These are phyloP conservation scores for Smittia aterrima DNA, from an alignment of 2,888 invertebrate species.

Conservation along the genomic window DNA sequence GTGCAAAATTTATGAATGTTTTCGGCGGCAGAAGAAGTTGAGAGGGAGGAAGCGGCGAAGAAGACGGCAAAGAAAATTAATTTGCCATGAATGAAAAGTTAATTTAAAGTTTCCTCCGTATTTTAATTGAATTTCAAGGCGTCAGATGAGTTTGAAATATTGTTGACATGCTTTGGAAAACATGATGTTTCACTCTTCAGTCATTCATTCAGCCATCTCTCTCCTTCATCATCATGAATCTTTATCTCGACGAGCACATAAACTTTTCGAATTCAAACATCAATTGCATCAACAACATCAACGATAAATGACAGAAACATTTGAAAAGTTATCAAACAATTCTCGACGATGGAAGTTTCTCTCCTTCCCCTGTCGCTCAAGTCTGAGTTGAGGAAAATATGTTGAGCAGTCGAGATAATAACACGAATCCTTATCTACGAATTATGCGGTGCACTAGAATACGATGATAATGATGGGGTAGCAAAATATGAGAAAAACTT, in stretches of 20 bases:
- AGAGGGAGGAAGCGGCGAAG: neutral
- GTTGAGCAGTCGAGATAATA: slow-evolving; percentile 4
- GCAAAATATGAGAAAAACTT: neutral
- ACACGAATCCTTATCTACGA: slow-evolving; percentile 8
- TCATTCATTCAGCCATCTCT: neutral
- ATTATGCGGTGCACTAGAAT: neutral
- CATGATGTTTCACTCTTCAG: neutral
- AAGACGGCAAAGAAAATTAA: neutral
- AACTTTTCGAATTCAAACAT: slow-evolving; percentile 31
- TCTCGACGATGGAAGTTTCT: neutral
- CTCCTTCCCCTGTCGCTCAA: neutral
- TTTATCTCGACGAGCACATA: neutral
- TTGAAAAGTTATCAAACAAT: slow-evolving; percentile 24
- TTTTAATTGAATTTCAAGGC: slow-evolving; percentile 20
- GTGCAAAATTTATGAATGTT: slow-evolving; percentile 31
- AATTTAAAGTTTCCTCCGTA: slow-evolving; percentile 15
- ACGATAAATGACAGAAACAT: slow-evolving; percentile 38
- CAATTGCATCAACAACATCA: slow-evolving; percentile 36
- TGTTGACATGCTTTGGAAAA: neutral
- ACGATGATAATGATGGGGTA: neutral
- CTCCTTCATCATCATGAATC: neutral
- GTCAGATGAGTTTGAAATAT: slow-evolving; percentile 30
- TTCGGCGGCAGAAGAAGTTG: neutral
- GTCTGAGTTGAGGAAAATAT: neutral
- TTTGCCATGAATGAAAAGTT: slow-evolving; percentile 28